Percentiles rank a stretch among this genome's conserved stretches.
These are phyloP conservation scores for Ditula angustiorana DNA, from an alignment of 2,888 invertebrate genomes.

Conservation along the genomic window DNA sequence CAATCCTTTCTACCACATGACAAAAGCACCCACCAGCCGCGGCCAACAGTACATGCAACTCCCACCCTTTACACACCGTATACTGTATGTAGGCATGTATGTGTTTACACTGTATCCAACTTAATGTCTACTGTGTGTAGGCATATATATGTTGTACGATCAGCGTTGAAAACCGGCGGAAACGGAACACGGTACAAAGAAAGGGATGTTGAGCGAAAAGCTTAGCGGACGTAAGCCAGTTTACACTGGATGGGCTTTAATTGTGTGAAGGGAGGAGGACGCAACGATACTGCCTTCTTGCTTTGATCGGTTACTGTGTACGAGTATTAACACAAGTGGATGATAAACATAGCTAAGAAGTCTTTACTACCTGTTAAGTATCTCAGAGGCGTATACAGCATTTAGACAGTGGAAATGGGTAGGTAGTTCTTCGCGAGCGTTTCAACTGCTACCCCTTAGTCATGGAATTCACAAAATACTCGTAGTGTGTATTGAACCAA, in stretches of 20 bases:
- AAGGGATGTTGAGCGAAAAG: conserved; percentile 52
- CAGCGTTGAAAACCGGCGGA: conserved; percentile 55
- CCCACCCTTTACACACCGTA: not conserved
- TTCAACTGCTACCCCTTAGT: too few species aligned
- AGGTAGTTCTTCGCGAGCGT: too few species aligned
- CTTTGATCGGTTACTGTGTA: not conserved
- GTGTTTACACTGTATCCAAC: not conserved
- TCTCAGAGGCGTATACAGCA: too few species aligned
- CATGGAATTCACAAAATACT: too few species aligned
- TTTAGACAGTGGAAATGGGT: too few species aligned
- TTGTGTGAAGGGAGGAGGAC: not conserved
- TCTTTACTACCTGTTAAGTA: too few species aligned
- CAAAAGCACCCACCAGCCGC: not conserved
- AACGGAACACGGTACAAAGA: conserved; percentile 58
- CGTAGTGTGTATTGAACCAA: too few species aligned
- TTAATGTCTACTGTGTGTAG: not conserved
- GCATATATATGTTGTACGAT: not conserved
- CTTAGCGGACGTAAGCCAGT: conserved; percentile 57
- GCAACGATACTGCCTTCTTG: not conserved
- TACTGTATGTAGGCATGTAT: not conserved
- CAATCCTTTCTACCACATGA: conserved; percentile 3
- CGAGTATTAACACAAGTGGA: too few species aligned
- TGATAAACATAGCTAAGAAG: not conserved
- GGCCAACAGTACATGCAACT: not conserved
- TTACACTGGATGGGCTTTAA: conserved; percentile 49